Evolutionary conservation across 1,140 invertebrate species (phyloP), one percentile per base, ranked within the genome.

Genomic region (Varroa destructor): DNA sequence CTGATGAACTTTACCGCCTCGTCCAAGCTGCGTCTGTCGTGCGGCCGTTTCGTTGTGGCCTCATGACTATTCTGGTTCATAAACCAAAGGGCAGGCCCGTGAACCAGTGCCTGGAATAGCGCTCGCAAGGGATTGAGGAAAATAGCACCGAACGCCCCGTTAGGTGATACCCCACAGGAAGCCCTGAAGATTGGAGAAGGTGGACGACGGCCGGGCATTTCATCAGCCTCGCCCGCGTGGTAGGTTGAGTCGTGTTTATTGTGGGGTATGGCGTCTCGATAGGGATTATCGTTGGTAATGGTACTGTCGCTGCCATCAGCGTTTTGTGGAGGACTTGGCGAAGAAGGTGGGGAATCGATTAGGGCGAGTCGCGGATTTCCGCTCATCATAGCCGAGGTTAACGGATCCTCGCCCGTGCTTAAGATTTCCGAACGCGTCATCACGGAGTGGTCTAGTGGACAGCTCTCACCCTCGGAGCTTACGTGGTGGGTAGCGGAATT

Each of bases 1-100:
- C 61, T 67, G 61, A 67, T 46, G 36, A 67, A 67, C 46, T 67
- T 67, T 3, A 67, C 61, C 61, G 61, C 61, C 40, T 67, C 61
- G 40, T 67, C 61, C 40, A 67, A 67, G 40, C 40, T 40, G 40
- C 46, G 40, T 40, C 61, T 1, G 40, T 67, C 61, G 37, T 67
- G 61, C 40, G 61, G 40, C 46, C 61, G 40, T 67, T 67, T 67
- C 40, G 61, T 2, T 14, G 46, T 37, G 46, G 46, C 46, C 12
- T 67, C 61, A 14, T 67, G 61, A 67, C 61, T 37, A 37, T 12
- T 37, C 61, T 67, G 61, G 61, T 67, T 67, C 46, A 67, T 67
- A 46, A 67, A 67, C 61, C 61, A 67, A 67, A 67, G 61, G 46
- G 46, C 46, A 25, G 61, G 61, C 5, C 61, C 61, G 61, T 67